phyloP scores from a whole-genome alignment of 2,113 vertebrate genomes.

The Protobothrops mucrosquamatus region DNA sequence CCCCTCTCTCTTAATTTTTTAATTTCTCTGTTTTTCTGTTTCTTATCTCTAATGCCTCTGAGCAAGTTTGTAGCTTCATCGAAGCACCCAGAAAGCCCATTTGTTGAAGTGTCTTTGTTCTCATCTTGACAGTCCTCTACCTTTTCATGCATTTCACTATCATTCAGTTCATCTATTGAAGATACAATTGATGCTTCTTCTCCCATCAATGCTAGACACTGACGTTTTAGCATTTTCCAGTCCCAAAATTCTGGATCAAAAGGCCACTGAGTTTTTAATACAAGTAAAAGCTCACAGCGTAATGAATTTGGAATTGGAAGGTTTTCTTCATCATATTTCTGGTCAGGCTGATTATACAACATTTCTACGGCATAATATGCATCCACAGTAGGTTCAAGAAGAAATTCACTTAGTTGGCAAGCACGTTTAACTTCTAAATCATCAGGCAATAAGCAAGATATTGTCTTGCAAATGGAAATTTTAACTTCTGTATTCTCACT shows the following conservation, averaged over 20 bases:
- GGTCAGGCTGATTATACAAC: conserved; percentile 95
- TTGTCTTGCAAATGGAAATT: conserved; percentile 95
- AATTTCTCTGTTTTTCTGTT: conserved; percentile 86
- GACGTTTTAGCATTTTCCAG: conserved; percentile 95
- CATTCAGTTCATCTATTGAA: conserved; percentile 93
- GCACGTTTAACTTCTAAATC: conserved; percentile 96
- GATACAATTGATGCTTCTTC: conserved; percentile 97
- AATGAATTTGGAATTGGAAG: conserved; percentile 94
- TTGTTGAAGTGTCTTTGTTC: conserved; percentile 70
- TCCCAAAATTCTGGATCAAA: conserved; percentile 99
- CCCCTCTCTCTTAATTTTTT: conserved; percentile 90
- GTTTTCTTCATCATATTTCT: conserved; percentile 92
- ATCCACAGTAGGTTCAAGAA: conserved; percentile 94
- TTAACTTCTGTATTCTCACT: conserved; percentile 84
- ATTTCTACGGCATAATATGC: conserved; percentile 96
- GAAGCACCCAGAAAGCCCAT: conserved; percentile 74
- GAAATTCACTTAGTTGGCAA: conserved; percentile 96
- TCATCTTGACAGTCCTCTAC: conserved; percentile 77
- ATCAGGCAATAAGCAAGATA: conserved; percentile 90
- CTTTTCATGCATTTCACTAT: conserved; percentile 85
- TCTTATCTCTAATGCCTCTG: conserved; percentile 77
- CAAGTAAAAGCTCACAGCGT: conserved; percentile 91
- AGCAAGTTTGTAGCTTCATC: conserved; percentile 77
- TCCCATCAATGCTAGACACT: conserved; percentile 94
- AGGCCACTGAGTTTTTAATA: conserved; percentile 96